phyloP scores from a whole-genome alignment of 2,888 invertebrate genomes.

The Ditula angustiorana region DNA sequence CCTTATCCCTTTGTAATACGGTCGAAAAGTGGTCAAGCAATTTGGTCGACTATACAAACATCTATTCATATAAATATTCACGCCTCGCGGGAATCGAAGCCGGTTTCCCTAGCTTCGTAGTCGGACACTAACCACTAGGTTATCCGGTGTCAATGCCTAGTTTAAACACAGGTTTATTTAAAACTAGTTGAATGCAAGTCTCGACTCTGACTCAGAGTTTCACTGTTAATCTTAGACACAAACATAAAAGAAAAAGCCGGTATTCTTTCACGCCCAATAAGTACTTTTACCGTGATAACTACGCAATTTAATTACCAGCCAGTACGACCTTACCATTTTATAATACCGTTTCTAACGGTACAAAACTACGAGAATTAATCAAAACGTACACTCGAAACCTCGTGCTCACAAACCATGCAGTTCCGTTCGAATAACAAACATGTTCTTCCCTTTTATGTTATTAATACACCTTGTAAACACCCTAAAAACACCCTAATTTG shows the following conservation, averaged over 20 bases:
- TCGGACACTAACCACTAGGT: too few relatives aligned
- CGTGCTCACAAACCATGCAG: slow-evolving; percentile 21
- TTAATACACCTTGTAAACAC: neutral
- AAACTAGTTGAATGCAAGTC: neutral
- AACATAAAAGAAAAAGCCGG: neutral
- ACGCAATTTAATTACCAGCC: slow-evolving; percentile 31
- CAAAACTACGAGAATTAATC: slow-evolving; percentile 30
- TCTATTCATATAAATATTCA: too few relatives aligned
- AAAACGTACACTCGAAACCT: slow-evolving; percentile 24
- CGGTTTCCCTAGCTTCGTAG: too few relatives aligned
- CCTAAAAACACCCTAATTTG: slow-evolving; percentile 12
- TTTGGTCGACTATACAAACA: too few relatives aligned
- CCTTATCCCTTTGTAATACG: too few relatives aligned
- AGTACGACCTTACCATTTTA: slow-evolving; percentile 25
- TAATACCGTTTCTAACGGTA: slow-evolving; percentile 39
- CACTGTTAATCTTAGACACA: too few relatives aligned
- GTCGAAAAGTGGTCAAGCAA: too few relatives aligned
- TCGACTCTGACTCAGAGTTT: neutral
- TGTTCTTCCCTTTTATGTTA: slow-evolving; percentile 8
- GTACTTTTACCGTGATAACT: slow-evolving; percentile 23
- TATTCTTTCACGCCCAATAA: slow-evolving; percentile 20
- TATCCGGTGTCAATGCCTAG: too few relatives aligned
- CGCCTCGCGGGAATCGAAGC: too few relatives aligned
- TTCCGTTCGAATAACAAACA: slow-evolving; percentile 4
- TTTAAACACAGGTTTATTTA: too few relatives aligned